A percentile compares a stretch with the other conserved stretches of the same genome.
These are phyloP conservation scores for Colius striatus DNA, from an alignment of 2,113 vertebrate genomes.

Conservation along the genomic window DNA sequence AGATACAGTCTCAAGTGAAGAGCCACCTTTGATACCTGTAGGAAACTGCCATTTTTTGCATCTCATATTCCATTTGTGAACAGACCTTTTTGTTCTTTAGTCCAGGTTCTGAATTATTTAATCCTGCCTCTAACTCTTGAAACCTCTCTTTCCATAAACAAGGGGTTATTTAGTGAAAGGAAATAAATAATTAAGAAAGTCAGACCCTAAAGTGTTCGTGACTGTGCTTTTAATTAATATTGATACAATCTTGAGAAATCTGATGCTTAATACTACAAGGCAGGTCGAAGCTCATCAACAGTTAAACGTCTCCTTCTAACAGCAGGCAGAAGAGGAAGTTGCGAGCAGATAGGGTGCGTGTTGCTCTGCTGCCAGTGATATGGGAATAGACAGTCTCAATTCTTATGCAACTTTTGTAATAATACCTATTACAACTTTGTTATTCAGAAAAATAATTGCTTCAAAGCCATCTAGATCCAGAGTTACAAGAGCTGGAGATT, in stretches of 20 bases:
- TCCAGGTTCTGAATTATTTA: constrained; percentile 54
- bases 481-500: neutral
- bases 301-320: neutral
- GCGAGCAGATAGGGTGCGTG: neutral
- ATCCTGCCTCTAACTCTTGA: constrained; percentile 14
- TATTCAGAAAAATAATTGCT: neutral
- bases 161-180: constrained; percentile 25
- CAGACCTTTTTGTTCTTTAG: constrained; percentile 52
- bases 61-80: constrained; percentile 42
- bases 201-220: constrained; percentile 44
- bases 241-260: constrained; percentile 43
- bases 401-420: neutral
- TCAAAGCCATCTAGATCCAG: neutral
- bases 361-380: neutral
- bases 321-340: constrained; percentile 41
- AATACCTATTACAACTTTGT: neutral
- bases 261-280: constrained; percentile 34
- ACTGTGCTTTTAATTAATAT: constrained; percentile 62
- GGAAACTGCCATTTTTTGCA: constrained; percentile 37
- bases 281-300: constrained; percentile 48
- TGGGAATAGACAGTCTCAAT: neutral
- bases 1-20: neutral
- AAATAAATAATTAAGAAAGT: constrained; percentile 56
- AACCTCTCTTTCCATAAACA: constrained; percentile 36
- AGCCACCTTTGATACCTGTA: constrained; percentile 19